Conservation (phyloP, 2,888 invertebrate species). For the Synanthedon andrenaeformis region DNA sequence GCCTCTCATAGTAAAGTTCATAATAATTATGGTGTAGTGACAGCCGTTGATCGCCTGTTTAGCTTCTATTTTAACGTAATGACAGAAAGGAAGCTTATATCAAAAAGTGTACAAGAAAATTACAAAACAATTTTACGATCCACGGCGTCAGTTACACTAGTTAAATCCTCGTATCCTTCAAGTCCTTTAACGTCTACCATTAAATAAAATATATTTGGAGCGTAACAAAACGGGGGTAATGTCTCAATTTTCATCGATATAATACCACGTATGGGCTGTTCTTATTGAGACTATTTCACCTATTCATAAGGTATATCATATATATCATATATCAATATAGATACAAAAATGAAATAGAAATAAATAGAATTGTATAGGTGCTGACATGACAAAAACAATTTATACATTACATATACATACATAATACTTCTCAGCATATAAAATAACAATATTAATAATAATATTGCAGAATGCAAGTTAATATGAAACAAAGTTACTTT, state of each 20-base stretch:
- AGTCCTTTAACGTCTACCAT: background rate
- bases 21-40: background rate
- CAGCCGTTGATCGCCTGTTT: background rate
- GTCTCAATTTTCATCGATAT: constrained; percentile 35
- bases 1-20: too few species aligned
- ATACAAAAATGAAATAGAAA: too few species aligned
- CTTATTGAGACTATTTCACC: too few species aligned
- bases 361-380: too few species aligned
- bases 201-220: constrained; percentile 25
- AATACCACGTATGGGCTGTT: background rate
- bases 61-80: background rate
- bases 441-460: too few species aligned
- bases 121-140: background rate
- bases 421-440: too few species aligned
- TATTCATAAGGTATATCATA: too few species aligned
- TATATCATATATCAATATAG: too few species aligned
- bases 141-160: background rate
- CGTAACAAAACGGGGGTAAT: constrained; percentile 29
- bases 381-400: too few species aligned
- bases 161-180: background rate
- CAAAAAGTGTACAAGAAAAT: constrained; percentile 9
- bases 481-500: too few species aligned
- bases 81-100: constrained; percentile 25
- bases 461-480: too few species aligned
- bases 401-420: too few species aligned